Base-by-base conservation (phyloP, 2,113 vertebrate species). In the Sylvia atricapilla region DNA sequence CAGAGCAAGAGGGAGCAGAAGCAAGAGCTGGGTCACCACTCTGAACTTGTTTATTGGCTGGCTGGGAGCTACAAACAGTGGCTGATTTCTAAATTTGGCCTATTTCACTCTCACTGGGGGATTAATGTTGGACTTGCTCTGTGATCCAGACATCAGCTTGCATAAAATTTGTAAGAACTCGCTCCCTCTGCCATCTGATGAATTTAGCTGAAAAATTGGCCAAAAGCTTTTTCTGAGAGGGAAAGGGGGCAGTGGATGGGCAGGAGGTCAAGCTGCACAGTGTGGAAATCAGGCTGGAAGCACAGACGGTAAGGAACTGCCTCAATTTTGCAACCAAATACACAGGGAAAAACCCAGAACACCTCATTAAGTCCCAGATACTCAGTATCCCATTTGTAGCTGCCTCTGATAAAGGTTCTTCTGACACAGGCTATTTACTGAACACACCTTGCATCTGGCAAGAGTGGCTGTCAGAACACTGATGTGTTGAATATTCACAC, bases 81-180 rank as follows among this genome's bases (percentile, higher is more conserved):
- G 95, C 94, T 68, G 84, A 84, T 92, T 75, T 78, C 91, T 96
- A 91, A 95, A 94, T 92, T 94, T 68, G 87, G 94, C 80, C 89
- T 89, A 18, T 82, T 94, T 93, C 55, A 18, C 89, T 94, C 52
- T 93, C 76, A 0, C 83, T 89, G 30, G 56, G 88, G 73, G 56
- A 87, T 74, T 80, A 77, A 92, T 69, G 37, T 74, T 91, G 86
- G 91, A 64, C 47, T 72, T 59, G 47, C 35, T 72, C 89, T 89
- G 41, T 73, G 89, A 37, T 49, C 76, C 80, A 93, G 50, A 63
- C 94, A 87, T 77, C 80, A 25, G 80, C 44, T 89, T 90, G 94
- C 56, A 87, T 20, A 37, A 78, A 84, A 81, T 81, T 31, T 30
- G 33, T 68, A 84, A 76, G 89, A 93, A 68, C 56, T 80, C 17